Base-by-base conservation (phyloP, 1,140 invertebrate genomes). In the Solenopsis fugax region DNA sequence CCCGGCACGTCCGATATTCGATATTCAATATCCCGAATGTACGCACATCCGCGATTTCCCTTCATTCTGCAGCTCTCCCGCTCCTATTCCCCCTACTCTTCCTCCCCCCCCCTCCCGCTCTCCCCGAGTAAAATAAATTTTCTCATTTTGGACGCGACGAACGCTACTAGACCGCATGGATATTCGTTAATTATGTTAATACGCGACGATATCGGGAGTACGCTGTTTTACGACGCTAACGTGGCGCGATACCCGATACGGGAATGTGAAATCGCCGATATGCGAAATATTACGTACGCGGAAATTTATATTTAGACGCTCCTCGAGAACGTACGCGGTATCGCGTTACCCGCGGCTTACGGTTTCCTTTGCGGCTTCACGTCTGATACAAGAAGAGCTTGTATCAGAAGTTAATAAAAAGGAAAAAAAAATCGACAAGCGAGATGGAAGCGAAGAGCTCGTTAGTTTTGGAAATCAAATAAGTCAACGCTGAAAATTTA, bases 111-210 rank as follows among this genome's bases (percentile, higher is more conserved):
- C 24, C 41, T 37, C 18, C 34, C 18, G 1, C 12, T 21, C 4
- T 10, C 29, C 13, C 29, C 0, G 5, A 12, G 34, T 18, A 50
- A 82, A 75, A 84, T 84, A 50, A n/a, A 84, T 84, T 48, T 84
- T 84, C 54, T 37, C 41, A 56, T 75, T 73, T 75, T 34, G 24
- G n/a, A 58, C 45, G 60, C 41, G 45, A 67, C n/a, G 69, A 13
- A 24, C 58, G 16, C 54, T n/a, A 41, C 4, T 29, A 18, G 50
- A 71, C 50, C 21, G 69, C 80, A 75, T 62, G 56, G 69, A 75
- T 75, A 75, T 84, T 48, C 80, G 54, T 73, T 84, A 84, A 84
- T 84, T 84, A 84, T 84, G 80, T 75, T 75, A 73, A 73, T 82
- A 50, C 54, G 48, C 48, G 41, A 75, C 48, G 48, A 75, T 58